These are phyloP conservation scores for Pocillopora verrucosa DNA, from an alignment of 64 coral and sea anemone genomes.

Conservation along the genomic window DNA sequence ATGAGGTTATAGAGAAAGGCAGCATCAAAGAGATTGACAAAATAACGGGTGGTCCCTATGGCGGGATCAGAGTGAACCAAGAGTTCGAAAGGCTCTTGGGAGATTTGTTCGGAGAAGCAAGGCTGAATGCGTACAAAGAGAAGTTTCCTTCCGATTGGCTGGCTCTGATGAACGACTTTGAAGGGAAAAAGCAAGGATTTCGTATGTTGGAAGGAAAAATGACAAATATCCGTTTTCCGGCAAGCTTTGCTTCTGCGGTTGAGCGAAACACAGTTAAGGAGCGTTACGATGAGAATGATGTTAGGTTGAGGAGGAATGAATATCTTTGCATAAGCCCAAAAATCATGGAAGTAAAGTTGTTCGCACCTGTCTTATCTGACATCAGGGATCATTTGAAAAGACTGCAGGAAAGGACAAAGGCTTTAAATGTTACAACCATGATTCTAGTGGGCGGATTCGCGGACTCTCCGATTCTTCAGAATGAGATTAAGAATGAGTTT, in stretches of 20 bases:
- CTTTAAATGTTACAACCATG: background rate
- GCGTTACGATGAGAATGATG: background rate
- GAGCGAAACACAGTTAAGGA: background rate
- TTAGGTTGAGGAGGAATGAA: background rate
- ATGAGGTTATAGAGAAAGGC: background rate
- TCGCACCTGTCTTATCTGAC: background rate
- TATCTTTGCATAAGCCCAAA: background rate
- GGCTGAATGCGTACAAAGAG: slow-evolving; percentile 1
- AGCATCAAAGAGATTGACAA: slow-evolving; percentile 48
- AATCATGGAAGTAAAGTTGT: background rate
- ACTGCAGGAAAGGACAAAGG: background rate
- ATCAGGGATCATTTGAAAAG: background rate
- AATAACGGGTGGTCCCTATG: slow-evolving; percentile 31
- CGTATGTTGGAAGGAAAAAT: slow-evolving; percentile 7
- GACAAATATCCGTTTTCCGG: slow-evolving; percentile 33
- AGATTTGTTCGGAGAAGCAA: slow-evolving; percentile 9
- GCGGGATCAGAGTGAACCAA: slow-evolving; percentile 37
- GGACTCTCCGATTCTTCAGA: background rate
- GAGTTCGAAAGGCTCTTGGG: slow-evolving; percentile 15
- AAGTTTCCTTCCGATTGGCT: slow-evolving; percentile 37
- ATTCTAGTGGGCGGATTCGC: background rate
- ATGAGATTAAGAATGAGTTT: background rate
- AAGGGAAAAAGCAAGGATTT: slow-evolving; percentile 48
- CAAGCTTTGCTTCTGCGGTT: slow-evolving; percentile 9
- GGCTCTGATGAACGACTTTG: slow-evolving; percentile 36